Percentiles rank a stretch among this genome's conserved stretches.
These are phyloP conservation scores for Premnoplex brunnescens DNA, from an alignment of 2,797 vertebrate genomes.

Conservation along the genomic window DNA sequence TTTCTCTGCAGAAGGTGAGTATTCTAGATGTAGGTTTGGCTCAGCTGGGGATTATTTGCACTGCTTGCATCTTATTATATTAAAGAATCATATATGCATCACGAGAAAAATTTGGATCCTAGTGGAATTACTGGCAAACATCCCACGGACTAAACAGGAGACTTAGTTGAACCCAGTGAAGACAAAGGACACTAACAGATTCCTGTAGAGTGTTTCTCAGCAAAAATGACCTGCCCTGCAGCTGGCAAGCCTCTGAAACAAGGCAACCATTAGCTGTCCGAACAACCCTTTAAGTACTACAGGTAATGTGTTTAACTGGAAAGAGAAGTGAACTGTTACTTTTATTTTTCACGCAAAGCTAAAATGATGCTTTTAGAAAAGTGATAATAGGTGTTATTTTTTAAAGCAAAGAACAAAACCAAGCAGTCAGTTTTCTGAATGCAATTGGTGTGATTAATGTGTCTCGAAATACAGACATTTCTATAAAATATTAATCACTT, in stretches of 20 bases:
- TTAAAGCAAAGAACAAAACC: conserved; percentile 47
- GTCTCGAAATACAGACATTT: conserved; percentile 53
- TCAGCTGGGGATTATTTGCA: not conserved
- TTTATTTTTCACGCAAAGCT: conserved; percentile 23
- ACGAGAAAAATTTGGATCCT: not conserved
- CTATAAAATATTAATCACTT: conserved; percentile 63
- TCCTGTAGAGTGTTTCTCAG: not conserved
- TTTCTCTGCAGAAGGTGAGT: not conserved
- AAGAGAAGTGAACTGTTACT: not conserved
- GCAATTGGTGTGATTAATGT: conserved; percentile 50
- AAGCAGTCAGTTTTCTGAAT: conserved; percentile 16
- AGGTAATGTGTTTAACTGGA: not conserved
- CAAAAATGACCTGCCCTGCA: not conserved
- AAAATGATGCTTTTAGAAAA: conserved; percentile 2
- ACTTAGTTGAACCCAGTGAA: not conserved
- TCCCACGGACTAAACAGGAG: not conserved
- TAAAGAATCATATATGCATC: not conserved
- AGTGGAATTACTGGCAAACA: not conserved
- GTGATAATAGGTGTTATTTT: conserved; percentile 20
- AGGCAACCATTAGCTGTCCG: not conserved
- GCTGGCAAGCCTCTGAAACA: not conserved
- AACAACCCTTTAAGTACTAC: not conserved
- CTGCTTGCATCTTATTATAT: not conserved
- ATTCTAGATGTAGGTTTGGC: not conserved
- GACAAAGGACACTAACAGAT: not conserved